Conservation (phyloP, 2,113 vertebrate species). For the Bombycilla garrulus region DNA sequence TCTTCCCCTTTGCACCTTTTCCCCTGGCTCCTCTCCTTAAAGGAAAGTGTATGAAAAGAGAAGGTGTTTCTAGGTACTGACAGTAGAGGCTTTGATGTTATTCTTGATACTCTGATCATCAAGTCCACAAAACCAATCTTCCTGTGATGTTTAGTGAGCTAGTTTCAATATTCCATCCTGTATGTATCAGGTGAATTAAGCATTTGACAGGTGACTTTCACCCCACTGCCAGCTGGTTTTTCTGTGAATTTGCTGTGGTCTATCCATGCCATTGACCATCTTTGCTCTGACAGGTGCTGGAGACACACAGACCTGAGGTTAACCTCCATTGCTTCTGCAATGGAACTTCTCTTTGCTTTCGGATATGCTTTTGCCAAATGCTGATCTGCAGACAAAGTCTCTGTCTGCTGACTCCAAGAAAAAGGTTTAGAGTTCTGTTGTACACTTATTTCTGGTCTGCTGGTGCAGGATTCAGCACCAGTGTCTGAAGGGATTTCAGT, state of each 20-base stretch:
- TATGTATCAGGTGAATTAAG: background rate
- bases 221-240: background rate
- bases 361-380: background rate
- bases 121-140: background rate
- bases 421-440: background rate
- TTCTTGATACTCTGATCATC: background rate
- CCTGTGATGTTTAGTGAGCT: background rate
- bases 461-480: background rate
- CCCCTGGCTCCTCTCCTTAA: background rate
- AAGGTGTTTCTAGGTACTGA: background rate
- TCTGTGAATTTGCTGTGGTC: background rate
- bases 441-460: background rate
- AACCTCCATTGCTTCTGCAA: background rate
- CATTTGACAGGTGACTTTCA: background rate
- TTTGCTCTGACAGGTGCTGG: background rate
- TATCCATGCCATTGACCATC: background rate
- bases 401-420: background rate
- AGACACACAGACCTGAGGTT: background rate
- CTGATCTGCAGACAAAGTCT: background rate
- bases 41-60: background rate
- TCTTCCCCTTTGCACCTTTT: background rate
- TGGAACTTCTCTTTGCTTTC: background rate
- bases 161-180: background rate
- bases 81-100: background rate
- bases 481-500: background rate